Evolutionary conservation across 2,113 vertebrate species (phyloP).

Genomic region (Pteronura brasiliensis): DNA sequence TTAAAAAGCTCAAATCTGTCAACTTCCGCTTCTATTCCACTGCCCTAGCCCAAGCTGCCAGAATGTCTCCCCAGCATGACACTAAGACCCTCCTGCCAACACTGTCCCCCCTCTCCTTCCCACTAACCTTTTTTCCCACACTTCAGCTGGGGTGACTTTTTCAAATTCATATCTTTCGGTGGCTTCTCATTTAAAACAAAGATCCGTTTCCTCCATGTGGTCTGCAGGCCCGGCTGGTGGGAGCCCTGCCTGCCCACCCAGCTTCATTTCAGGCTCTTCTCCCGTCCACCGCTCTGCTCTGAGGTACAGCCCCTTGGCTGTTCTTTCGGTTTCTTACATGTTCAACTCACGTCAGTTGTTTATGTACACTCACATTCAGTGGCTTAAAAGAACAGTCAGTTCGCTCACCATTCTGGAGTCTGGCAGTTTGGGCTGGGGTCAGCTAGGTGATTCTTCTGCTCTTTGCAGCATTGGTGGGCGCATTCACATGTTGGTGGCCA

Average conservation of each 20-base stretch:
- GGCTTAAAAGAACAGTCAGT: neutral
- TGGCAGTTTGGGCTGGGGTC: neutral
- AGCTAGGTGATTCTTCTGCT: neutral
- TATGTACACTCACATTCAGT: neutral
- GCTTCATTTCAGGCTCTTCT: neutral
- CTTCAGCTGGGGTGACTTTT: neutral
- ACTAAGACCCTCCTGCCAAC: neutral
- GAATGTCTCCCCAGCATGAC: neutral
- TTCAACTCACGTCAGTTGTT: neutral
- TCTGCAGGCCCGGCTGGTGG: neutral
- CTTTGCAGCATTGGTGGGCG: neutral
- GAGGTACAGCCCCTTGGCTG: neutral
- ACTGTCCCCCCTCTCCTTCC: neutral
- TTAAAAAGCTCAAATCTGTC: neutral
- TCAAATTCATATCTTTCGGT: neutral
- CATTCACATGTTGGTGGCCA: fast-evolving
- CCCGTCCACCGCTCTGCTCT: neutral
- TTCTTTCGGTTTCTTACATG: neutral
- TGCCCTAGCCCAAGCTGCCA: neutral
- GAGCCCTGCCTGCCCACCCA: neutral
- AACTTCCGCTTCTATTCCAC: neutral
- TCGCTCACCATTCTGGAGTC: neutral
- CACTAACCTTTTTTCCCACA: neutral
- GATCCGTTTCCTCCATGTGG: neutral
- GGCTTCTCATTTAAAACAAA: neutral